phyloP scores from a whole-genome alignment of 2,797 vertebrate genomes.

The Anniella stebbinsi region DNA sequence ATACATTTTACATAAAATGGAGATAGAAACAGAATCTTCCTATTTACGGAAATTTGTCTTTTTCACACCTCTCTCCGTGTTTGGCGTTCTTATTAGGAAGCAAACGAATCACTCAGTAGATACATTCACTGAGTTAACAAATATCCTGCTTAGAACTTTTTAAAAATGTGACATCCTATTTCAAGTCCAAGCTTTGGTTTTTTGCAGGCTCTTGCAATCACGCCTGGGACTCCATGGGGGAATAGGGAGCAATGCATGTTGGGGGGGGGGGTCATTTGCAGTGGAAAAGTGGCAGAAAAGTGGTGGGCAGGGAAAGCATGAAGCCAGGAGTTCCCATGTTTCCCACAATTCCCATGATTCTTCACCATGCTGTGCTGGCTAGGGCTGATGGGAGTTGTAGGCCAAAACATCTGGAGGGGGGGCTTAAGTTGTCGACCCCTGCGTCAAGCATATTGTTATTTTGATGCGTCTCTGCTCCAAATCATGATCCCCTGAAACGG shows the following conservation, averaged over 20 bases:
- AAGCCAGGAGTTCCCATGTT: too few relatives aligned
- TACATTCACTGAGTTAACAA: neutral
- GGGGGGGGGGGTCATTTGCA: too few relatives aligned
- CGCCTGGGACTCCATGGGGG: neutral
- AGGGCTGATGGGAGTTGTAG: too few relatives aligned
- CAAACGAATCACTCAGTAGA: neutral
- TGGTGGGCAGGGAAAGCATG: too few relatives aligned
- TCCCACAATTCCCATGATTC: too few relatives aligned
- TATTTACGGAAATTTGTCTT: neutral
- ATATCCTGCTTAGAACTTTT: neutral
- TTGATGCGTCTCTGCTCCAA: neutral
- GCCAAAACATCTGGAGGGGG: too few relatives aligned
- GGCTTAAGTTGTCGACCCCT: too few relatives aligned
- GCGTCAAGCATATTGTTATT: too few relatives aligned
- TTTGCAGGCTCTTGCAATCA: neutral
- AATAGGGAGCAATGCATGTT: neutral
- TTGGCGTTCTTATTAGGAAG: conserved; percentile 11
- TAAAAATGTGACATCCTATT: neutral
- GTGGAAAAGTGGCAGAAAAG: too few relatives aligned
- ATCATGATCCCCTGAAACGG: neutral
- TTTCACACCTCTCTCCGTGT: neutral
- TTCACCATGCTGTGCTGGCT: too few relatives aligned
- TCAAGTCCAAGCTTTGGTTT: neutral
- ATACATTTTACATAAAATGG: neutral
- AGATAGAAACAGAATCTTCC: neutral